Conservation (phyloP, 2,113 vertebrate genomes). For the Chamaea fasciata region DNA sequence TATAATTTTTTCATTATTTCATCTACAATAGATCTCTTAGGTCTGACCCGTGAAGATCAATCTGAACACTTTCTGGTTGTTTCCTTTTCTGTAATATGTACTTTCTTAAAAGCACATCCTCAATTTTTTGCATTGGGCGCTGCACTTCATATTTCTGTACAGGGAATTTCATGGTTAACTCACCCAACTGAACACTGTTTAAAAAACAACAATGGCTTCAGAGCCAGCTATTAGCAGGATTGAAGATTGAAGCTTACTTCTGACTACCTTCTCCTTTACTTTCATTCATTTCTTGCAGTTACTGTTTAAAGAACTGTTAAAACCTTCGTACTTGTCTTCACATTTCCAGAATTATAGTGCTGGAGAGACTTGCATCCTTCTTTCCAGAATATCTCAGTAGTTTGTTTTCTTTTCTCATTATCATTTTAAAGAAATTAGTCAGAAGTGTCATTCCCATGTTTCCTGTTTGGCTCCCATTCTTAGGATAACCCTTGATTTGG, state of each 20-base stretch:
- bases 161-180: not conserved
- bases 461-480: not conserved
- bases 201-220: not conserved
- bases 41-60: not conserved
- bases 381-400: not conserved
- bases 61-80: not conserved
- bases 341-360: not conserved
- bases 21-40: not conserved
- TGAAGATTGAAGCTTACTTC: not conserved
- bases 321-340: not conserved
- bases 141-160: not conserved
- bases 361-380: not conserved
- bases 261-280: not conserved
- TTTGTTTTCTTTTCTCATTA: not conserved
- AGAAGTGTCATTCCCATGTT: not conserved
- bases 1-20: not conserved
- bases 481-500: not conserved
- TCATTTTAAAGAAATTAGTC: not conserved
- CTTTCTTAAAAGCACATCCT: not conserved
- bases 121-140: not conserved
- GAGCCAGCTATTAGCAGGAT: not conserved
- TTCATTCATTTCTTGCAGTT: not conserved
- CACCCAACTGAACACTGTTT: not conserved
- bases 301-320: not conserved
- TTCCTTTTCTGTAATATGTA: not conserved